These are phyloP conservation scores for Zygogramma bicolorata DNA, from an alignment of 2,888 invertebrate genomes.

Conservation along the genomic window DNA sequence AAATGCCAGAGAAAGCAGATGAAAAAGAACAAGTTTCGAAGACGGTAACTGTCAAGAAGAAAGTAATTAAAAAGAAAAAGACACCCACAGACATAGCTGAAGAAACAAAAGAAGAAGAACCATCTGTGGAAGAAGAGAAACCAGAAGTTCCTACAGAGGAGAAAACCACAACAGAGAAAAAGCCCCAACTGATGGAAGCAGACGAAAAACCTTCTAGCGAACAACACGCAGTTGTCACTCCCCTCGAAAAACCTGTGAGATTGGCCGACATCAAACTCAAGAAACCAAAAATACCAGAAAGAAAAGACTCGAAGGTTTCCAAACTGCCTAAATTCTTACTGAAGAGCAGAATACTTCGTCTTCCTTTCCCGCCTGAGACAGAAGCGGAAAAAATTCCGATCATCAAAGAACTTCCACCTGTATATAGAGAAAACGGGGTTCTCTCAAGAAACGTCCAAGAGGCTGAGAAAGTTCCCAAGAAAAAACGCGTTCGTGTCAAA, in stretches of 20 bases:
- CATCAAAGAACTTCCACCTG: conserved; percentile 63
- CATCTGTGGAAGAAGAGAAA: not conserved
- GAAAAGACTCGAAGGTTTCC: conserved; percentile 58
- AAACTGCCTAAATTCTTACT: conserved; percentile 67
- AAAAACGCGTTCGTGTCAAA: conserved; percentile 65
- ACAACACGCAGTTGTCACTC: conserved; percentile 61
- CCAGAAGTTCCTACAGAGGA: conserved; percentile 58
- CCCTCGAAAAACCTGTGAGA: conserved; percentile 58
- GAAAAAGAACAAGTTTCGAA: conserved; percentile 50
- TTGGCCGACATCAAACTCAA: conserved; percentile 72
- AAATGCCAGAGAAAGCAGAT: conserved; percentile 25
- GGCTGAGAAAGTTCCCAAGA: conserved; percentile 66
- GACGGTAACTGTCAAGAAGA: conserved; percentile 48
- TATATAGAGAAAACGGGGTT: conserved; percentile 66
- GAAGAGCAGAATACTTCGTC: conserved; percentile 66
- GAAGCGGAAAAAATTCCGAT: conserved; percentile 60
- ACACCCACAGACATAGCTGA: conserved; percentile 55
- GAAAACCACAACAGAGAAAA: conserved; percentile 32
- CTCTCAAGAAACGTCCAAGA: conserved; percentile 69
- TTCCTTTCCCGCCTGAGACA: conserved; percentile 66
- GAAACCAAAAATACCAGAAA: conserved; percentile 62
- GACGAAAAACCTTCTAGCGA: conserved; percentile 55
- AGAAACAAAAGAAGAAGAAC: conserved; percentile 28
- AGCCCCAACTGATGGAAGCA: conserved; percentile 34
- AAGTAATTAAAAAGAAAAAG: conserved; percentile 56